Percentiles rank a stretch among this genome's conserved stretches.
Conservation (phyloP, 1,140 invertebrate genomes). For the Hylyphantes graminicola region DNA sequence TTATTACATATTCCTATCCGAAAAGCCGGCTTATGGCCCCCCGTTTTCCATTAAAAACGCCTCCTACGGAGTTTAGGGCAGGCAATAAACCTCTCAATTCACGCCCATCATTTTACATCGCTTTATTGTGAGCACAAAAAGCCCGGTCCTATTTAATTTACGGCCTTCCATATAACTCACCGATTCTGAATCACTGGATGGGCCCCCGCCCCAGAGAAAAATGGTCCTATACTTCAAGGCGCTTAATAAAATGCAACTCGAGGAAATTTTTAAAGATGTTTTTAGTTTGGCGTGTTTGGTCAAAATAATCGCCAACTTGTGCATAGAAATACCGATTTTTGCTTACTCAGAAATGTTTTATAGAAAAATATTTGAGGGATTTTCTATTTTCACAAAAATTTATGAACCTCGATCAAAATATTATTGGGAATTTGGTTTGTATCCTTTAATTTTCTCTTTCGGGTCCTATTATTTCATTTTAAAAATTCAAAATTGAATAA, state of each 20-base stretch:
- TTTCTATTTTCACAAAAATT: too few relatives aligned
- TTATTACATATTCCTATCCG: constrained; percentile 3
- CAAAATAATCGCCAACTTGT: too few relatives aligned
- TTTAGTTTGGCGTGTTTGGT: too few relatives aligned
- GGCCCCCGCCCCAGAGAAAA: background rate
- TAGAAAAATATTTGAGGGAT: too few relatives aligned
- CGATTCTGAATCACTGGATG: constrained; percentile 21
- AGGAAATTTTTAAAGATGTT: background rate
- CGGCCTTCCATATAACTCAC: constrained; percentile 36
- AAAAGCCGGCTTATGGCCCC: constrained; percentile 8
- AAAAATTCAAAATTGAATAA: too few relatives aligned
- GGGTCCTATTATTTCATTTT: too few relatives aligned
- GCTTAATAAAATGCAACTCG: constrained; percentile 10
- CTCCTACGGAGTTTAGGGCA: background rate
- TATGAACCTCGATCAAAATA: too few relatives aligned
- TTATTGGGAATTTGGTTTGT: too few relatives aligned
- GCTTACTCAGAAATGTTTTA: too few relatives aligned
- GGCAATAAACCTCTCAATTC: constrained; percentile 35
- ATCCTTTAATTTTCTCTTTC: too few relatives aligned
- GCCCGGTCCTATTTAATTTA: constrained; percentile 31
- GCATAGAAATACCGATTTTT: too few relatives aligned
- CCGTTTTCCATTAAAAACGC: constrained; percentile 16
- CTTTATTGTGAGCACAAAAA: constrained; percentile 31
- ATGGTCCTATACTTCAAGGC: constrained; percentile 37
- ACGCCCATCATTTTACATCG: constrained; percentile 39